These are phyloP conservation scores for Tursiops truncatus DNA, from an alignment of 2,113 vertebrate species.

Conservation along the genomic window DNA sequence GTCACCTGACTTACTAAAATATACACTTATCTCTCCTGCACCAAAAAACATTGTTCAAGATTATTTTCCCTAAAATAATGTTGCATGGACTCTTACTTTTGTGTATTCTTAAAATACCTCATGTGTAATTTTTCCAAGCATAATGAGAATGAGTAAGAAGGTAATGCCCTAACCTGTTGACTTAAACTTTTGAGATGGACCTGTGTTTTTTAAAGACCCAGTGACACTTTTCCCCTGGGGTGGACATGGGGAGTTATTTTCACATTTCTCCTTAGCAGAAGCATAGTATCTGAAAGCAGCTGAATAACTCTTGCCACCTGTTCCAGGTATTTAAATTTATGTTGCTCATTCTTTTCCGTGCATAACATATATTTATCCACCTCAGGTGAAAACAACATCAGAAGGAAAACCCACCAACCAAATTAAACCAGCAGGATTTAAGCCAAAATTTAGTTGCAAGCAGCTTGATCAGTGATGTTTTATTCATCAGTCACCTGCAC, in stretches of 20 bases:
- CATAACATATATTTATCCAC: constrained; percentile 60
- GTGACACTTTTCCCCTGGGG: background rate
- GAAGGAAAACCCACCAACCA: background rate
- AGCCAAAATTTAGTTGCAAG: constrained; percentile 47
- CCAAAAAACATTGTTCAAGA: background rate
- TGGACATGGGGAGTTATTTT: constrained; percentile 3
- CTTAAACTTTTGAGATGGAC: background rate
- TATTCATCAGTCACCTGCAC: constrained; percentile 71
- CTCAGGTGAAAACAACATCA: constrained; percentile 51
- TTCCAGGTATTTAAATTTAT: constrained; percentile 63
- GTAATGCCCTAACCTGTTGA: background rate
- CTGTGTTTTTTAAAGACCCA: background rate
- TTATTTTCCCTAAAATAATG: background rate
- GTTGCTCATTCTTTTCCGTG: constrained; percentile 47
- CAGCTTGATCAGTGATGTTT: constrained; percentile 71
- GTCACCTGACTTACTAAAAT: constrained; percentile 8
- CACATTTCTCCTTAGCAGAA: constrained; percentile 19
- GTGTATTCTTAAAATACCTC: background rate
- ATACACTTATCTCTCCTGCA: background rate
- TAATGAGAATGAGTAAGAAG: background rate
- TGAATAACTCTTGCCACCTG: constrained; percentile 49
- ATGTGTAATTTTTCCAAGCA: background rate
- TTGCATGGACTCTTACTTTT: background rate
- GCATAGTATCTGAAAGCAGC: constrained; percentile 35
- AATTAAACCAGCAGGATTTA: constrained; percentile 55